Evolutionary conservation across 2,797 vertebrate genomes (phyloP).

Genomic region (Mus caroli): DNA sequence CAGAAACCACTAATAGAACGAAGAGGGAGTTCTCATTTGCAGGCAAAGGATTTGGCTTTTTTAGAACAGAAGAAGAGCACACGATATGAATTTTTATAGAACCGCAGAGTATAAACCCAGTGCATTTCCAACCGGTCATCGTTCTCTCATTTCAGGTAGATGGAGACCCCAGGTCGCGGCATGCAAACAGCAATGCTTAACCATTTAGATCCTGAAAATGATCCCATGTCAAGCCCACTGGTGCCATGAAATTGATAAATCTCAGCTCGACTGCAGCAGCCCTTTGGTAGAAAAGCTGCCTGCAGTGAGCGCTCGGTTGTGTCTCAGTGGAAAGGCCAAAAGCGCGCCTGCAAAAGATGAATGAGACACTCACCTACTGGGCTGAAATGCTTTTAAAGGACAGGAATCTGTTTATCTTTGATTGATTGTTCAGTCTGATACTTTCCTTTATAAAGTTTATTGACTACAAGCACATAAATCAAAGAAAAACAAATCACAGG

Average conservation of each 20-base stretch:
- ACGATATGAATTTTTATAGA: constrained; percentile 74
- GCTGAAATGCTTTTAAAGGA: constrained; percentile 91
- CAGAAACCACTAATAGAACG: constrained; percentile 85
- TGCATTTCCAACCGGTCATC: constrained; percentile 69
- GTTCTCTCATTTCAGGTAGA: constrained; percentile 72
- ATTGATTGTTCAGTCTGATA: constrained; percentile 91
- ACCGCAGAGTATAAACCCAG: constrained; percentile 23
- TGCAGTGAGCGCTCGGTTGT: constrained; percentile 76
- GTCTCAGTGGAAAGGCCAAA: constrained; percentile 85
- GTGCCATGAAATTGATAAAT: constrained; percentile 83
- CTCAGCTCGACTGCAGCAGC: constrained; percentile 74
- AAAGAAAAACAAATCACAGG: constrained; percentile 92
- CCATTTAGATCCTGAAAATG: constrained; percentile 81
- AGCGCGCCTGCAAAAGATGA: constrained; percentile 88
- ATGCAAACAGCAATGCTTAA: constrained; percentile 74
- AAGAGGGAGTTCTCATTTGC: constrained; percentile 76
- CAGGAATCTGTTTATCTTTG: constrained; percentile 92
- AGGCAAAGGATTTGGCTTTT: constrained; percentile 70
- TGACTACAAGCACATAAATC: constrained; percentile 92
- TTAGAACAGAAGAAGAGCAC: constrained; percentile 77
- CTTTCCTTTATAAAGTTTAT: constrained; percentile 92
- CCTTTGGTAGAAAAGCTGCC: constrained; percentile 81
- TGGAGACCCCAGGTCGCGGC: constrained; percentile 68
- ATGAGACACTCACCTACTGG: constrained; percentile 88
- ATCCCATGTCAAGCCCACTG: constrained; percentile 70